phyloP scores from a whole-genome alignment of 2,888 invertebrate species.

The Phortica okadai region DNA sequence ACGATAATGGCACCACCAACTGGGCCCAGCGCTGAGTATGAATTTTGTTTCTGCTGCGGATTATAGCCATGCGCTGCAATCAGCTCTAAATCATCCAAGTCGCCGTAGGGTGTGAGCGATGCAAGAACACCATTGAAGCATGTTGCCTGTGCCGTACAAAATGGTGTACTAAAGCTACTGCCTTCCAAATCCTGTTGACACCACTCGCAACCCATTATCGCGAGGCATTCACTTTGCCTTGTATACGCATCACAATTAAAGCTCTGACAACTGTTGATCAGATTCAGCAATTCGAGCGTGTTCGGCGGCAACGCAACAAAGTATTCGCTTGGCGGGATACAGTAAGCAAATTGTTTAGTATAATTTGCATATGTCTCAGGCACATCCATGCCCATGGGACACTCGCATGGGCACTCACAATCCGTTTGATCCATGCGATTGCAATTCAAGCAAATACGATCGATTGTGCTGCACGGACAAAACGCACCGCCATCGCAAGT shows the following conservation, averaged over 20 bases:
- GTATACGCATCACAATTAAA: conserved; percentile 83
- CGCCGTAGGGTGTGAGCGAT: conserved; percentile 85
- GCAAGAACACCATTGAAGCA: conserved; percentile 93
- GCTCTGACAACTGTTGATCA: conserved; percentile 82
- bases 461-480: conserved; percentile 94
- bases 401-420: conserved; percentile 97
- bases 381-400: conserved; percentile 78
- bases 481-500: conserved; percentile 90
- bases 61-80: conserved; percentile 73
- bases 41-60: conserved; percentile 74
- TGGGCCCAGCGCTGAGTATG: conserved; percentile 88
- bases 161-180: conserved; percentile 82
- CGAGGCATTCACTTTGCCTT: conserved; percentile 82
- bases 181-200: conserved; percentile 89
- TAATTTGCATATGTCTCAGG: conserved; percentile 60
- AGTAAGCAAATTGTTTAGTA: conserved; percentile 70
- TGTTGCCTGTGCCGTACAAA: conserved; percentile 87
- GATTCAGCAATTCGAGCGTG: conserved; percentile 77
- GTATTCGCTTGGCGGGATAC: conserved; percentile 70
- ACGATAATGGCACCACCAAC: conserved; percentile 91
- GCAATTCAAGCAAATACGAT: conserved; percentile 92
- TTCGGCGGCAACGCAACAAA: conserved; percentile 61
- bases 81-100: conserved; percentile 71
- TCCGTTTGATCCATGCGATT: conserved; percentile 95
- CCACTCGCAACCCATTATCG: conserved; percentile 93